Conservation (phyloP, 2,797 vertebrate genomes). For the Lepus oiostolus region DNA sequence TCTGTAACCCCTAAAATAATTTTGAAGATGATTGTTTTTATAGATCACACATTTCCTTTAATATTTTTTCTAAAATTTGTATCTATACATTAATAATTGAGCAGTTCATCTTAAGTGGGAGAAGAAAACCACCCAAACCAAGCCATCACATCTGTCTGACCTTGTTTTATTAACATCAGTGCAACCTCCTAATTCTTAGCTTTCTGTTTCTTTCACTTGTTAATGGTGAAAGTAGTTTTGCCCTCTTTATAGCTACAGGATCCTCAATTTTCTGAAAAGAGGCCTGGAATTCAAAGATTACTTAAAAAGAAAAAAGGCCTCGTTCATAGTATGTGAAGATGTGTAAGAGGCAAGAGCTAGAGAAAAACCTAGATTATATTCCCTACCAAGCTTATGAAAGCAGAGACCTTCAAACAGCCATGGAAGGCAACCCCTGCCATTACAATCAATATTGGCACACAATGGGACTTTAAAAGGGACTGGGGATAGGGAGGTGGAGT, state of each 20-base stretch:
- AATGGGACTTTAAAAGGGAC: neutral
- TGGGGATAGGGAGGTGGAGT: too few relatives aligned
- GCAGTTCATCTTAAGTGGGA: neutral
- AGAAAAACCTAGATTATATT: neutral
- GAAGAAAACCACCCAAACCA: neutral
- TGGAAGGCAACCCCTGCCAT: neutral
- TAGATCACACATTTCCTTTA: neutral
- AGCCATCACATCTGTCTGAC: neutral
- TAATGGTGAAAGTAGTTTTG: slow-evolving; percentile 13
- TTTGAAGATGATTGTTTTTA: slow-evolving; percentile 5
- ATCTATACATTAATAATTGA: neutral
- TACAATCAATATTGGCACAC: neutral
- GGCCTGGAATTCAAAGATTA: neutral
- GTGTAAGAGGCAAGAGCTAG: neutral
- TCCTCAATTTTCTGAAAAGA: slow-evolving; percentile 28
- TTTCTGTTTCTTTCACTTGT: neutral
- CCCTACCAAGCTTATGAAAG: neutral
- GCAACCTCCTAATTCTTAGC: neutral
- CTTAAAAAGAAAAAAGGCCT: neutral
- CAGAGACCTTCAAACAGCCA: neutral
- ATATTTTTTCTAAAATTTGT: neutral
- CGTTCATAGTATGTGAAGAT: neutral
- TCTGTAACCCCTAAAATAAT: neutral
- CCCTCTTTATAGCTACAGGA: neutral
- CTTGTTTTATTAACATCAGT: slow-evolving; percentile 47